Evolutionary conservation across 2,797 vertebrate genomes (phyloP).

Genomic region (Malurus splendens): DNA sequence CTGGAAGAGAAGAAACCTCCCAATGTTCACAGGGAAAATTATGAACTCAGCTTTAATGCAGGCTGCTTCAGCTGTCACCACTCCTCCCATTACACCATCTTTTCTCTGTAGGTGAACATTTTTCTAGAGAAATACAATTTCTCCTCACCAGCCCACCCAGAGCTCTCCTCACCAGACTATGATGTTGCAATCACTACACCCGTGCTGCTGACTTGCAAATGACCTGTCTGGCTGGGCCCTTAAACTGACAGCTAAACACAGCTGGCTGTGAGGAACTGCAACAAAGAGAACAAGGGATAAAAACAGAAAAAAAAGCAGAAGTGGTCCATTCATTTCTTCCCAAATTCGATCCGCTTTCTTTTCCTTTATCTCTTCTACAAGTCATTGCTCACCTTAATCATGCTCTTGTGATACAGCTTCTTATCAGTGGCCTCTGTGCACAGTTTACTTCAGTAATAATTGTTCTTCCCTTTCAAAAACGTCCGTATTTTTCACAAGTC

Average conservation of each 20-base stretch:
- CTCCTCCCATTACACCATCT: not conserved
- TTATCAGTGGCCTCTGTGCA: not conserved
- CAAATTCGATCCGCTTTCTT: not conserved
- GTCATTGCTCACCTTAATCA: not conserved
- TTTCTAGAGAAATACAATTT: not conserved
- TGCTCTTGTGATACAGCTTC: not conserved
- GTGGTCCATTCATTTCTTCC: not conserved
- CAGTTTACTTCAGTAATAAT: not conserved
- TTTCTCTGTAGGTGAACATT: not conserved
- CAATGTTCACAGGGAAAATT: not conserved
- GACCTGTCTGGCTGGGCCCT: not conserved
- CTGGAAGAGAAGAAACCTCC: not conserved
- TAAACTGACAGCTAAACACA: rapidly evolving
- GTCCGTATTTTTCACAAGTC: not conserved
- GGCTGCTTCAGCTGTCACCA: not conserved
- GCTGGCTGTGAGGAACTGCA: not conserved
- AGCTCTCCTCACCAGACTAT: not conserved
- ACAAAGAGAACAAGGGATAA: not conserved
- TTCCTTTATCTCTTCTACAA: not conserved
- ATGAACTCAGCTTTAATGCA: not conserved
- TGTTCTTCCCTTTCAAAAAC: not conserved
- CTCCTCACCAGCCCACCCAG: not conserved
- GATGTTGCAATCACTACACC: not conserved
- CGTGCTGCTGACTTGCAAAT: not conserved
- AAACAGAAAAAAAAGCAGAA: not conserved